Percentiles rank a stretch among this genome's conserved stretches.
These are phyloP conservation scores for Oscheius sp. DNA, from an alignment of 2,888 invertebrate genomes.

Conservation along the genomic window DNA sequence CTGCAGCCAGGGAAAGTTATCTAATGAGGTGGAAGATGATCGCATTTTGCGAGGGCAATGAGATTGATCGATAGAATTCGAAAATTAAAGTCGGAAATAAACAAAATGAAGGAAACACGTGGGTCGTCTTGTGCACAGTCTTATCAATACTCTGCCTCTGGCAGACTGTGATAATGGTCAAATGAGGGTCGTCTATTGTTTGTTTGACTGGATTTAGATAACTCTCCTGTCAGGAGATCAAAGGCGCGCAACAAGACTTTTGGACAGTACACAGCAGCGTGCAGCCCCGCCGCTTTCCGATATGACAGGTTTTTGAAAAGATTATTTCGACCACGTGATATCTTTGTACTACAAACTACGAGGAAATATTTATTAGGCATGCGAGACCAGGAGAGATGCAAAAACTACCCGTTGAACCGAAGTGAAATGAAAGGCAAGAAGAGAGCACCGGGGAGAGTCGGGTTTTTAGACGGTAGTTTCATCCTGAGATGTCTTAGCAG, in stretches of 20 bases:
- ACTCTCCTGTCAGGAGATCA: not conserved
- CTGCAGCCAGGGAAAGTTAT: not conserved
- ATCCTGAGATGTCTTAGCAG: conserved; percentile 35
- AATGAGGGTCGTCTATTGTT: not conserved
- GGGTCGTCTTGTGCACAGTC: not conserved
- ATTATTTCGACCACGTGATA: not conserved
- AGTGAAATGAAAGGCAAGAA: conserved; percentile 6
- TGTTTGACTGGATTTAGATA: not conserved
- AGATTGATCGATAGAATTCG: not conserved
- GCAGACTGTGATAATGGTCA: not conserved
- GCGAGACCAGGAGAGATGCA: conserved; percentile 14
- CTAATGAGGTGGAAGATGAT: conserved; percentile 2
- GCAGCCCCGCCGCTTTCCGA: not conserved
- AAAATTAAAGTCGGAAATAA: not conserved
- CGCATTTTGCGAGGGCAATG: not conserved
- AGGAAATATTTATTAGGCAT: not conserved
- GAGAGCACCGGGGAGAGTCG: conserved; percentile 9
- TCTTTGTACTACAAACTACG: too few relatives aligned
- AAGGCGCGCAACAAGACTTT: not conserved
- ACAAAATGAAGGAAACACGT: conserved; percentile 2
- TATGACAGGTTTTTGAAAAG: not conserved
- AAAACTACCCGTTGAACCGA: conserved; percentile 8
- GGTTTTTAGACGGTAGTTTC: conserved; percentile 45
- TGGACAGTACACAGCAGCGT: not conserved
- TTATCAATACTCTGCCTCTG: not conserved